Base-by-base conservation (phyloP, 2,797 vertebrate species). In the Coregonus sp. region DNA sequence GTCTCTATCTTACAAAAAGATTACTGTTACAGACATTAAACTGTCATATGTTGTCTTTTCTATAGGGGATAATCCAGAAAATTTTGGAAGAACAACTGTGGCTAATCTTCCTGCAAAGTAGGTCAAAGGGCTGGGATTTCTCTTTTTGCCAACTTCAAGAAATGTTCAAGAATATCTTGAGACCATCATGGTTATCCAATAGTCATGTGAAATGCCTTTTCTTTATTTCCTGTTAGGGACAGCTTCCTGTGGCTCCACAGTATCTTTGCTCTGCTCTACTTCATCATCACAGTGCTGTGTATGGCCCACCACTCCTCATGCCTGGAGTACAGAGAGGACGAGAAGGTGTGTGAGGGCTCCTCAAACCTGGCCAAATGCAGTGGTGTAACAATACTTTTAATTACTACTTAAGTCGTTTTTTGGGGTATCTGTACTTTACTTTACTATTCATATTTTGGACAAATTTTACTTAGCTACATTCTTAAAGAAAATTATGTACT, bases 51-150 rank as follows among this genome's bases (percentile, higher is more conserved):
- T 80, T 71, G 82, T 90, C 89, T 90, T 80, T 87, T 79, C 86
- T 92, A 86, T 94, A 99, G 98, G 95, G 88, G 90, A 94, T 85
- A 95, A 93, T 83, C 96, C 97, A 3, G 83, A 97, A 84, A 96
- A 98, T 88, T 99, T 99, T 4, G 97, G 96, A 70, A 94, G 97
- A 89, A 98, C 97, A 70, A 99, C 98, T 50, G 96, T 99, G 20
- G 96, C 95, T 81, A 99, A 99, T 89, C 93, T 99, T 85, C 95
- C 94, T 1, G 94, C 93, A 75, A 93, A 96, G 98, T 98, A 95
- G 80, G 98, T 96, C 61, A 15, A 37, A 16, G 31, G 31, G 2
- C 11, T 35, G 66, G 33, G 16, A 7, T 2, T 37, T 16, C 6
- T 66, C 25, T 5, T 66, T 66, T 12, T 29, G 7, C 20, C 61